Evolutionary conservation across 2,113 vertebrate species (phyloP).

Genomic region (Chauna torquata): DNA sequence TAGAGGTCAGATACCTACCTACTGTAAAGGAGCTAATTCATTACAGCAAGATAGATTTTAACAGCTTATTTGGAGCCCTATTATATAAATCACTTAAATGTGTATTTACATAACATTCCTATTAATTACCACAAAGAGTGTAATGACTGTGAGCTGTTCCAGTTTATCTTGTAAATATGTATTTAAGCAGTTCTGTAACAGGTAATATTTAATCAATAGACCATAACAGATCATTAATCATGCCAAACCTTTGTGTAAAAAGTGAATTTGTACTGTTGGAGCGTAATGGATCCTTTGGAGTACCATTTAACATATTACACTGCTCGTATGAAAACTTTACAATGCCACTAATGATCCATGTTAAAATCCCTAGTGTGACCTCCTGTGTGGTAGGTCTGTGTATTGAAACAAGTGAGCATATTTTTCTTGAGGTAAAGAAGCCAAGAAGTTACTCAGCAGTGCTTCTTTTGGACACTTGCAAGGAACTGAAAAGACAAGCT

Average conservation of each 20-base stretch:
- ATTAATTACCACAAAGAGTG: constrained; percentile 78
- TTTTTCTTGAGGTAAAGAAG: constrained; percentile 13
- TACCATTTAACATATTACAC: background rate
- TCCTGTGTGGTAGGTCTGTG: background rate
- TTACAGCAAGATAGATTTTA: constrained; percentile 77
- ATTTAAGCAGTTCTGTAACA: constrained; percentile 62
- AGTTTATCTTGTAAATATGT: constrained; percentile 70
- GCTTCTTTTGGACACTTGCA: background rate
- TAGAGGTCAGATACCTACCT: constrained; percentile 77
- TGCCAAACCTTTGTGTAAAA: constrained; percentile 60
- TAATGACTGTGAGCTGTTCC: constrained; percentile 60
- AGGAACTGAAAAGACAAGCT: background rate
- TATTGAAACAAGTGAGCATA: background rate
- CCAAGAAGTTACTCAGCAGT: background rate
- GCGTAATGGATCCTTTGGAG: constrained; percentile 23
- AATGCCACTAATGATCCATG: background rate
- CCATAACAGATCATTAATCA: constrained; percentile 67
- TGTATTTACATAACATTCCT: constrained; percentile 79
- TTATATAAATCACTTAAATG: constrained; percentile 82
- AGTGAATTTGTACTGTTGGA: constrained; percentile 48
- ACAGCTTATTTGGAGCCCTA: constrained; percentile 72
- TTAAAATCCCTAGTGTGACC: background rate
- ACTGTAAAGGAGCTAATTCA: constrained; percentile 71
- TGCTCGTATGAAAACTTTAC: background rate
- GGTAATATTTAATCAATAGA: constrained; percentile 70